These are phyloP conservation scores for Sminthurides bifidus DNA, from an alignment of 1,140 invertebrate genomes.

Conservation along the genomic window DNA sequence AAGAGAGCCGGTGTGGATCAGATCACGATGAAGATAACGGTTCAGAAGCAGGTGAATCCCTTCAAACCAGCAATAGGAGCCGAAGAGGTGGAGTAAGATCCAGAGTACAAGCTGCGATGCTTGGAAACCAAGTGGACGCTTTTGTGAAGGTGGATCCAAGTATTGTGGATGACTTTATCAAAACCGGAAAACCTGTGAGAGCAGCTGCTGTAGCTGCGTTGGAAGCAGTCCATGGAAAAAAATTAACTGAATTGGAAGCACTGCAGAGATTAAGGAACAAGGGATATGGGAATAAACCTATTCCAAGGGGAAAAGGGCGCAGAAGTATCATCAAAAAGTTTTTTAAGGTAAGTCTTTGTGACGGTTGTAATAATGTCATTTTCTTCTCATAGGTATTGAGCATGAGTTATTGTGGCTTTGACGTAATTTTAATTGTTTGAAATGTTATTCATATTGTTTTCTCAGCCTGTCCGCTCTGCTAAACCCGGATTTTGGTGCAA, in stretches of 20 bases:
- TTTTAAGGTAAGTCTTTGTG: not conserved
- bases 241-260: not conserved
- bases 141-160: not conserved
- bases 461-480: not conserved
- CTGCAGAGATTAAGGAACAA: not conserved
- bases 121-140: not conserved
- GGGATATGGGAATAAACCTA: not conserved
- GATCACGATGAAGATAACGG: not conserved
- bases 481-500: constrained; percentile 8
- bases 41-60: not conserved
- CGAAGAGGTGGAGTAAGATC: too few relatives aligned
- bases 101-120: not conserved
- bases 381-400: not conserved
- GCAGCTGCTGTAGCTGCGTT: constrained; percentile 4
- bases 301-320: not conserved
- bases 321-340: constrained; percentile 1
- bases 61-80: too few relatives aligned
- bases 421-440: not conserved
- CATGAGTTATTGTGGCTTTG: not conserved
- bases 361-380: not conserved
- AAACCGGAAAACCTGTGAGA: constrained; percentile 2
- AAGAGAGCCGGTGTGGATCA: not conserved
- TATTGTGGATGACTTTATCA: not conserved
- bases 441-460: not conserved
- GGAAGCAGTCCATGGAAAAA: constrained; percentile 2